These are phyloP conservation scores for Drosophila sp. DNA, from an alignment of 1,140 invertebrate species.

Conservation along the genomic window DNA sequence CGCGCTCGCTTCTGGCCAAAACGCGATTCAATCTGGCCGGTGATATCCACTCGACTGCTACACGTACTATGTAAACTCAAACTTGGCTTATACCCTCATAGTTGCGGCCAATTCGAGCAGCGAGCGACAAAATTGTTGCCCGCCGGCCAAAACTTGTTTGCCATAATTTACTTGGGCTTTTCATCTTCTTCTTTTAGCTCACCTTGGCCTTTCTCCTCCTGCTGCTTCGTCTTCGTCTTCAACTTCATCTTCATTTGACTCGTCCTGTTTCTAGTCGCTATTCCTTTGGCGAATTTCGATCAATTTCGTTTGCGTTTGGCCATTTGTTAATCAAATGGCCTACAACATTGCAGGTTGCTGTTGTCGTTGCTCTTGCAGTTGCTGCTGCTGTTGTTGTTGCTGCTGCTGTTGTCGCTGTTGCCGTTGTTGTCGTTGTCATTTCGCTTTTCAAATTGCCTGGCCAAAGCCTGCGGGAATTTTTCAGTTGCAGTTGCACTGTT, in stretches of 20 bases:
- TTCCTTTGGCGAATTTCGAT: conserved; percentile 78
- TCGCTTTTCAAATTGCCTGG: conserved; percentile 78
- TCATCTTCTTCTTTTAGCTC: conserved; percentile 17
- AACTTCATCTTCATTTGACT: conserved; percentile 17
- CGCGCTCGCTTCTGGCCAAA: background rate
- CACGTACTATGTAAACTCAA: conserved; percentile 25
- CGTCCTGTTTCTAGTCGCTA: conserved; percentile 33
- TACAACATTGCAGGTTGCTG: conserved; percentile 63
- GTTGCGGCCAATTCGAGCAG: conserved; percentile 33
- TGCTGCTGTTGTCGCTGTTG: conserved; percentile 36
- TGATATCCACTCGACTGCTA: conserved; percentile 23
- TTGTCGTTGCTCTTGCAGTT: conserved; percentile 20
- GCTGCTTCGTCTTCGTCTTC: background rate
- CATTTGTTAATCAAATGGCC: conserved; percentile 83
- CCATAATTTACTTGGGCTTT: conserved; percentile 79
- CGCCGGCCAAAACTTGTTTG: conserved; percentile 82
- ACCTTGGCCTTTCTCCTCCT: too few species aligned
- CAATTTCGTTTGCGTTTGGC: conserved; percentile 81
- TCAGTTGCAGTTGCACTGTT: conserved; percentile 35
- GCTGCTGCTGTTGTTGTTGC: conserved; percentile 37
- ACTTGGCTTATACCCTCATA: background rate
- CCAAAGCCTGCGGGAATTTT: conserved; percentile 67
- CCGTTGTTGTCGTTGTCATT: conserved; percentile 70
- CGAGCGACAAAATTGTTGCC: conserved; percentile 81
- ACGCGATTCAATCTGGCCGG: conserved; percentile 36